phyloP scores from a whole-genome alignment of 2,113 vertebrate species.

The Pelmatolapia mariae region DNA sequence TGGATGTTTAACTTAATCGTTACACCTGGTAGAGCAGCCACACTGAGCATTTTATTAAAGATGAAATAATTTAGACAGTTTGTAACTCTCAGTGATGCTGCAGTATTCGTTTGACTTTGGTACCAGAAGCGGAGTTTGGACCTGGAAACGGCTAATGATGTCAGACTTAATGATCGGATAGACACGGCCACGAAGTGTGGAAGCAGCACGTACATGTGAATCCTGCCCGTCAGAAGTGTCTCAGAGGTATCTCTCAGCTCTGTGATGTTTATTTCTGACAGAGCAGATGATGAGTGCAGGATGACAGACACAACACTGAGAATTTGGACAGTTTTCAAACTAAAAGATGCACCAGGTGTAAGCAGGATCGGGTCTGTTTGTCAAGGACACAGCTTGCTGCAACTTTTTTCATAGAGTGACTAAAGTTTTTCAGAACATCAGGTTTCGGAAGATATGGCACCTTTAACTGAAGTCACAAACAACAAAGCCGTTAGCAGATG shows the following conservation, averaged over 20 bases:
- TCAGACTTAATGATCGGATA: background rate
- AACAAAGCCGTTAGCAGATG: background rate
- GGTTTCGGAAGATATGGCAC: background rate
- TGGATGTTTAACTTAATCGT: no score
- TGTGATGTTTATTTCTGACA: background rate
- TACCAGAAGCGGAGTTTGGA: no score
- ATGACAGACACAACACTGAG: background rate
- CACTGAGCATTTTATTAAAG: no score
- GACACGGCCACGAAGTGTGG: background rate
- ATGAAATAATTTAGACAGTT: no score
- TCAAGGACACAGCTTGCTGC: background rate
- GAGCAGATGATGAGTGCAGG: background rate
- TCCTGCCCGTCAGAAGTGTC: background rate
- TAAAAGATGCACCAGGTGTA: background rate
- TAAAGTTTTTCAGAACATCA: background rate
- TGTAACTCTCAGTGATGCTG: no score
- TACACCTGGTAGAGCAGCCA: no score
- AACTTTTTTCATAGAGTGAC: background rate
- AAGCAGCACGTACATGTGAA: background rate
- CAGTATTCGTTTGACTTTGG: no score
- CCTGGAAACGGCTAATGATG: no score
- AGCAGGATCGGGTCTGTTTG: background rate
- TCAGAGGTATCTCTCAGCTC: background rate
- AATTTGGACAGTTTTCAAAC: background rate
- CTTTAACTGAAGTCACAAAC: background rate